These are phyloP conservation scores for Zaprionus bogoriensis DNA, from an alignment of 2,888 invertebrate genomes.

Conservation along the genomic window DNA sequence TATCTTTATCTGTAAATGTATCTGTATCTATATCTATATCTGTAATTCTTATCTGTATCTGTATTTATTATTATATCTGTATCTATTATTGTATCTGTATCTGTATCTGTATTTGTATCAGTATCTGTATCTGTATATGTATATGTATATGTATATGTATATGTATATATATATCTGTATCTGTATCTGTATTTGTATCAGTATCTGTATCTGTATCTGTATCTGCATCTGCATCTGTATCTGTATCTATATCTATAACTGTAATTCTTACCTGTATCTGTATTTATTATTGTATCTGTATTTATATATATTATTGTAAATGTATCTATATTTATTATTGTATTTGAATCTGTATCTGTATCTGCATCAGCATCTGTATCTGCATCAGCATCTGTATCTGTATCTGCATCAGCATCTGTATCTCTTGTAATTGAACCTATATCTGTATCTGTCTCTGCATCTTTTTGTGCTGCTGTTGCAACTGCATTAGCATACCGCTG, in stretches of 20 bases:
- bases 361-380: background rate
- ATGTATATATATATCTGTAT: too few relatives aligned
- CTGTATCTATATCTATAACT: background rate
- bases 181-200: background rate
- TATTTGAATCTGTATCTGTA: background rate
- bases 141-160: background rate
- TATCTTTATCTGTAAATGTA: background rate
- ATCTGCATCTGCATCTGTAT: background rate
- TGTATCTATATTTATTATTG: background rate
- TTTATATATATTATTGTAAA: background rate
- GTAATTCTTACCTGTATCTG: background rate
- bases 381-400: constrained; percentile 5
- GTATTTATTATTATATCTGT: background rate
- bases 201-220: background rate
- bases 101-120: background rate
- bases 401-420: background rate
- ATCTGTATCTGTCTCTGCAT: background rate
- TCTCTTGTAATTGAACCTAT: constrained; percentile 9
- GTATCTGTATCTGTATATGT: background rate
- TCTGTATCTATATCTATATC: background rate
- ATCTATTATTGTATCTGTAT: background rate
- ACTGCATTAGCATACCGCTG: constrained; percentile 58
- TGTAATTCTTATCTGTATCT: too few relatives aligned
- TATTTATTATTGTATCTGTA: background rate
- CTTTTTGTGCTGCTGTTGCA: constrained; percentile 25